Evolutionary conservation across 2,888 invertebrate species (phyloP), one percentile per base, ranked within the genome.

Genomic region (Drosophila birchii): DNA sequence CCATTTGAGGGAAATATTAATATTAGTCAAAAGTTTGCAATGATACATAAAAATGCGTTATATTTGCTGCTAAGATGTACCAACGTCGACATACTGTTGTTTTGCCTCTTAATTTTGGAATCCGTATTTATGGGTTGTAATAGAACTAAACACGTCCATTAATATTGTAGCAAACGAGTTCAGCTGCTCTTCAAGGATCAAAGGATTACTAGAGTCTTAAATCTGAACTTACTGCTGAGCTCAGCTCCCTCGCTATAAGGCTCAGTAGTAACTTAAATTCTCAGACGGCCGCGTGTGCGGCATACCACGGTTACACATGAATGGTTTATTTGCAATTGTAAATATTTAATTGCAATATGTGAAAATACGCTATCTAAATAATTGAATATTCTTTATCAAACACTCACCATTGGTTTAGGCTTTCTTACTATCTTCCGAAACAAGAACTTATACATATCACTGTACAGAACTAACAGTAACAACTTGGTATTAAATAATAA

Each of bases 371-470:
- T 18, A 39, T n/a, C 2, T 23, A 0, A 16, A 18, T 68, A 14
- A 51, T 23, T 45, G 44, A 36, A 51, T 32, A 41, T 16, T 6
- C 12, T 8, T 16, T 8, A 3, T 18, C 5, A 29, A 1, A 51
- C 32, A 86, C 88, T 88, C 74, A 85, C 85, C 85, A 86, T 88
- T 45, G 62, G 1, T 58, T 81, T 85, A 43, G 38, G 53, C 76
- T 71, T 88, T 58, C 75, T 78, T 59, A 84, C 55, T 51, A 85
- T 56, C 62, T 76, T 86, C 53, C 87, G 88, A 43, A 70, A 88
- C 56, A 85, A 47, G 47, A 74, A 79, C 69, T 76, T 85, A 68
- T 79, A 88, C 85, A 85, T 85, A 54, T 54, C 74, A 79, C 68
- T 51, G 9, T 20, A 55, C 62, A 49, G 43, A 38, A 69, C 43